phyloP scores from a whole-genome alignment of 2,797 vertebrate genomes.

The Zenarchopterus dispar region DNA sequence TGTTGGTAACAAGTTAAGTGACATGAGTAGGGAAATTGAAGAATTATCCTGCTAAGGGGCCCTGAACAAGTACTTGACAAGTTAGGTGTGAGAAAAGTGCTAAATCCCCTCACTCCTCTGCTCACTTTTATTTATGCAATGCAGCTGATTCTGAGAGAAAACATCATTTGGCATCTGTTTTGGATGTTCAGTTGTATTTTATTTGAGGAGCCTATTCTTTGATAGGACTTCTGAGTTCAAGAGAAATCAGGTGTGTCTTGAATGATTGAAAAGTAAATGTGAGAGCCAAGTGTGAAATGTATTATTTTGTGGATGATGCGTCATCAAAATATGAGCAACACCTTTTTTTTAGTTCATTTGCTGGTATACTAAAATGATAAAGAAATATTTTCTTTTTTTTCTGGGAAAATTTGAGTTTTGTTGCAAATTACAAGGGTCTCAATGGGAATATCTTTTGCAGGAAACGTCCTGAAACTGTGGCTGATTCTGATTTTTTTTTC shows the following conservation, averaged over 20 bases:
- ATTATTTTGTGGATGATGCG: slow-evolving; percentile 26
- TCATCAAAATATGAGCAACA: slow-evolving; percentile 18
- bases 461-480: no score
- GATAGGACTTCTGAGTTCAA: slow-evolving; percentile 9
- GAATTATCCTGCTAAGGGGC: not conserved
- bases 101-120: not conserved
- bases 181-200: not conserved
- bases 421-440: no score
- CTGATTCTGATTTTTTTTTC: no score
- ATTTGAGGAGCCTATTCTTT: not conserved
- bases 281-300: slow-evolving; percentile 23
- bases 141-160: not conserved
- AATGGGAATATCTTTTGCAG: no score
- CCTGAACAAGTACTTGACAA: not conserved
- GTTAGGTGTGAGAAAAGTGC: not conserved
- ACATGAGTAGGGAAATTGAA: no score
- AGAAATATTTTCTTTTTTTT: no score
- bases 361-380: slow-evolving; percentile 10
- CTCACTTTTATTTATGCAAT: not conserved
- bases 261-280: slow-evolving; percentile 3
- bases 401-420: no score
- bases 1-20: no score
- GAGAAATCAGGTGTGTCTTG: slow-evolving; percentile 14
- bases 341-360: slow-evolving; percentile 28
- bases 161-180: slow-evolving; percentile 9